A percentile compares a stretch with the other conserved stretches of the same genome.
Evolutionary conservation across 1,140 invertebrate species (phyloP).

Genomic region (Galleria mellonella): DNA sequence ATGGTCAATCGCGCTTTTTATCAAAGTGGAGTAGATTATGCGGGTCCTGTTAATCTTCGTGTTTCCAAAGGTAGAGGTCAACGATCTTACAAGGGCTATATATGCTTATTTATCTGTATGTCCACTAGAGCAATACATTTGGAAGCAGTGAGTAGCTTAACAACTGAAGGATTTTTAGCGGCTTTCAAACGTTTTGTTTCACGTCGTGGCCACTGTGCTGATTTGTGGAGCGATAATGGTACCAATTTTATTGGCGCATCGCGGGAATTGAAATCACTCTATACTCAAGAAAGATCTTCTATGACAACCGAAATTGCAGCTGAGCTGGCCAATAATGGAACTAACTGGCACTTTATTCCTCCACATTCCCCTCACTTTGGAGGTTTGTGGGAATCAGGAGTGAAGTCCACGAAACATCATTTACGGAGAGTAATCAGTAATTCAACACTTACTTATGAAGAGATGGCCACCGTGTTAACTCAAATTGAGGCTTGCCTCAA

Average conservation of each 20-base stretch:
- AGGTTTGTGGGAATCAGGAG: constrained; percentile 4
- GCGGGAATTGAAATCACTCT: background rate
- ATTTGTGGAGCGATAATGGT: background rate
- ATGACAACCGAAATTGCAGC: background rate
- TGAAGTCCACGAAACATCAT: constrained; percentile 18
- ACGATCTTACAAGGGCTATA: too few species aligned
- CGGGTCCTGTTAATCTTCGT: background rate
- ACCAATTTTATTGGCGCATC: background rate
- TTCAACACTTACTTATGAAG: constrained; percentile 9
- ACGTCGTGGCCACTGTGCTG: background rate
- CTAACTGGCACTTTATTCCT: background rate
- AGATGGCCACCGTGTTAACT: constrained; percentile 4
- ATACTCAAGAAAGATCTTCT: background rate
- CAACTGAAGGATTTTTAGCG: background rate
- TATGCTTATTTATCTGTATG: background rate
- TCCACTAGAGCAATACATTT: background rate
- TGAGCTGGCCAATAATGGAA: background rate
- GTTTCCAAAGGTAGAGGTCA: background rate
- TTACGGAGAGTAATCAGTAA: constrained; percentile 8
- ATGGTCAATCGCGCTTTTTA: too few species aligned
- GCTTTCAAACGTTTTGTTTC: background rate
- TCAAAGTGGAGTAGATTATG: background rate
- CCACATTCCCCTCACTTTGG: background rate
- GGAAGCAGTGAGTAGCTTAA: background rate
- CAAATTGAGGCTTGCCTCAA: constrained; percentile 39